A percentile compares a stretch with the other conserved stretches of the same genome.
Conservation (phyloP, 2,797 vertebrate species). For the Spinus pinus region DNA sequence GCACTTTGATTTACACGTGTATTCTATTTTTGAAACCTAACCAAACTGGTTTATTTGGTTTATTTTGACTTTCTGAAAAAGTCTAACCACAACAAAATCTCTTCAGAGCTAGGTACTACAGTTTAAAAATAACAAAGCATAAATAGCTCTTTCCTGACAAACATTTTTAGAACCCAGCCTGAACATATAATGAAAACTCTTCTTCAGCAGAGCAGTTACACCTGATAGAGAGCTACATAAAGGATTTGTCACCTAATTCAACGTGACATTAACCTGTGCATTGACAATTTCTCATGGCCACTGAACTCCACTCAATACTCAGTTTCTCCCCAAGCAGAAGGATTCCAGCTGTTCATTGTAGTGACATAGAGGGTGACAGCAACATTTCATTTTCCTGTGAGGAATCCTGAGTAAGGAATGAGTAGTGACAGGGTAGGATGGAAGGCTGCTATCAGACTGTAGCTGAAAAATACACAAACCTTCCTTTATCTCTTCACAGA, state of each 20-base stretch:
- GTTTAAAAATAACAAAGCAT: slow-evolving; percentile 45
- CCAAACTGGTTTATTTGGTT: slow-evolving; percentile 53
- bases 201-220: not conserved
- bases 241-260: not conserved
- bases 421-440: not conserved
- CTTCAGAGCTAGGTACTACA: not conserved
- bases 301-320: not conserved
- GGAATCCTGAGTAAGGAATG: not conserved
- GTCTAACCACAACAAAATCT: slow-evolving; percentile 58
- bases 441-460: not conserved
- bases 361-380: not conserved
- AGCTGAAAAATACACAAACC: not conserved
- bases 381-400: not conserved
- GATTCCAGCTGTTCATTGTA: not conserved
- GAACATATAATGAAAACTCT: not conserved
- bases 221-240: not conserved
- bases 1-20: slow-evolving; percentile 16
- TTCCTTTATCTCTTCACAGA: not conserved
- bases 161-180: not conserved
- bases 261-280: not conserved
- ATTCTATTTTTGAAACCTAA: slow-evolving; percentile 55
- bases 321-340: not conserved
- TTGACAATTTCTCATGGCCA: not conserved
- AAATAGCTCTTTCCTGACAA: slow-evolving; percentile 36
- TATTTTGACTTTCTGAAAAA: slow-evolving; percentile 63